A percentile compares a stretch with the other conserved stretches of the same genome.
These are phyloP conservation scores for Chamaetylas fuelleborni DNA, from an alignment of 2,113 vertebrate species.

Conservation along the genomic window DNA sequence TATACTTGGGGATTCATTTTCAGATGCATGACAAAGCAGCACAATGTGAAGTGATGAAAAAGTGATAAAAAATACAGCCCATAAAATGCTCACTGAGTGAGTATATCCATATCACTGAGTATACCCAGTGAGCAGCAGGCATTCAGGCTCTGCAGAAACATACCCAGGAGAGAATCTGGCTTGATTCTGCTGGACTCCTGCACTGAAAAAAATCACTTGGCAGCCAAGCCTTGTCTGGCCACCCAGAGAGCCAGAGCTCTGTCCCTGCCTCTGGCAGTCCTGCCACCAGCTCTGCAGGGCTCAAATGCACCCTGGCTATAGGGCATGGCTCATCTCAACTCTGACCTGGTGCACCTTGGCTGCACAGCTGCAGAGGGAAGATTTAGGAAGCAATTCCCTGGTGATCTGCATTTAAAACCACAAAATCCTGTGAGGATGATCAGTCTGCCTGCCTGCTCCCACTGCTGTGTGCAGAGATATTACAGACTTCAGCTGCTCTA, in stretches of 20 bases:
- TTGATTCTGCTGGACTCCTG: background rate
- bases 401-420: background rate
- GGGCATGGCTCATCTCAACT: background rate
- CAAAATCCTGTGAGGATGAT: background rate
- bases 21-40: background rate
- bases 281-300: background rate
- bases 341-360: background rate
- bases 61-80: background rate
- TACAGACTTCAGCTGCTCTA: background rate
- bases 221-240: accelerated
- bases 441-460: background rate
- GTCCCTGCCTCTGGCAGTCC: background rate
- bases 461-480: background rate
- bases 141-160: background rate
- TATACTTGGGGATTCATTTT: background rate
- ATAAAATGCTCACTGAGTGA: background rate
- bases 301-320: background rate
- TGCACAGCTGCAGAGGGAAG: background rate
- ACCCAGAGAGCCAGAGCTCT: accelerated
- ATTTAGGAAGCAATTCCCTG: background rate
- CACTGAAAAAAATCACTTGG: background rate
- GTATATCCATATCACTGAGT: background rate
- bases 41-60: background rate
- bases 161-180: background rate
- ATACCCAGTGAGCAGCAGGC: background rate